phyloP scores from a whole-genome alignment of 1,140 invertebrate genomes.

The Sycophila sp. region DNA sequence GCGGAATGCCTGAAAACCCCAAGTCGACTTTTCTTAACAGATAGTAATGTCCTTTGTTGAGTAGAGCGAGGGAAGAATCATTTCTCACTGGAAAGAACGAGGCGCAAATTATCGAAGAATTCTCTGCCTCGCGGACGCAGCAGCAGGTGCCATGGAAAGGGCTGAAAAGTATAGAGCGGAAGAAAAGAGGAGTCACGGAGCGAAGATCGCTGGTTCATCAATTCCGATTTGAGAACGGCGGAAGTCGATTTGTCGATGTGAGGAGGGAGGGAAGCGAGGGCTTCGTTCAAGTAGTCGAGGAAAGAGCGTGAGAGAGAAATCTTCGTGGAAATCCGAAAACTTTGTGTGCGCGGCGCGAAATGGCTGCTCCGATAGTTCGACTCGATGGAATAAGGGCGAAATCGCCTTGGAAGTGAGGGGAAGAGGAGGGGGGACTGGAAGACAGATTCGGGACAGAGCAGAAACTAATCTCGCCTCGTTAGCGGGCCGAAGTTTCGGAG shows the following conservation, averaged over 20 bases:
- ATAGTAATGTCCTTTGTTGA: constrained; percentile 12
- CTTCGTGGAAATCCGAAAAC: constrained; percentile 37
- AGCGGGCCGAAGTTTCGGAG: constrained; percentile 38
- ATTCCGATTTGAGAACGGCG: constrained; percentile 23
- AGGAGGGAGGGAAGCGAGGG: background rate
- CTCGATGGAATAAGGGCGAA: background rate
- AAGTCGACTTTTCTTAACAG: constrained; percentile 2
- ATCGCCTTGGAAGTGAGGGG: constrained; percentile 12
- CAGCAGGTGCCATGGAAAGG: background rate
- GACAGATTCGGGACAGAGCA: constrained; percentile 32
- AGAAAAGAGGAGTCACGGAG: background rate
- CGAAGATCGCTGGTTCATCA: constrained; percentile 32
- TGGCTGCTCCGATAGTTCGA: constrained; percentile 13
- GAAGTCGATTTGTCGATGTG: background rate
- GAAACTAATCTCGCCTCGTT: constrained; percentile 53
- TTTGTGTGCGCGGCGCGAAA: constrained; percentile 22
- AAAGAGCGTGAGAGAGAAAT: constrained; percentile 5
- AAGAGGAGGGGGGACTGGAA: constrained; percentile 20
- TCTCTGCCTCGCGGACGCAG: background rate
- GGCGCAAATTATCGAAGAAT: constrained; percentile 24
- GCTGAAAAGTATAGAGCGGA: constrained; percentile 22
- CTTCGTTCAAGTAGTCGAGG: no score
- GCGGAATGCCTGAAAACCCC: background rate
- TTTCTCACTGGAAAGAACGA: constrained; percentile 15
- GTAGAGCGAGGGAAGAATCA: constrained; percentile 1